A percentile compares a stretch with the other conserved stretches of the same genome.
phyloP scores from a whole-genome alignment of 2,888 invertebrate genomes.

The Molorchus minor region DNA sequence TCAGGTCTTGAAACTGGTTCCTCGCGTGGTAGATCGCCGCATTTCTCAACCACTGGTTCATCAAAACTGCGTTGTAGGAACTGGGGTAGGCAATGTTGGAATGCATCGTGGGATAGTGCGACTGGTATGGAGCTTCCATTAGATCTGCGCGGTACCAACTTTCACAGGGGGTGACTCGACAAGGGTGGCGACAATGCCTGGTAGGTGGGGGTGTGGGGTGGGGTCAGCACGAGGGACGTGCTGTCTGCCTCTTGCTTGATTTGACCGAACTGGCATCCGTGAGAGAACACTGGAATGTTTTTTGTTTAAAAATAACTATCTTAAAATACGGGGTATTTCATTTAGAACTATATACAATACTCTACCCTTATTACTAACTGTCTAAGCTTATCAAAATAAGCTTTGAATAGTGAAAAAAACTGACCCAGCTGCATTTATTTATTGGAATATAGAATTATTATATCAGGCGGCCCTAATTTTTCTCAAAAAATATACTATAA shows the following conservation, averaged over 20 bases:
- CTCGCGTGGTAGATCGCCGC: constrained; percentile 73
- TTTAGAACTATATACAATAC: too few species aligned
- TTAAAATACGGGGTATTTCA: too few species aligned
- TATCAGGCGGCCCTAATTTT: too few species aligned
- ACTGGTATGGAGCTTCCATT: constrained; percentile 47
- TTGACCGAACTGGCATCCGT: constrained; percentile 42
- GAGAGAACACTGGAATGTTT: constrained; percentile 34
- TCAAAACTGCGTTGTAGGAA: constrained; percentile 68
- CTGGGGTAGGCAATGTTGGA: constrained; percentile 32
- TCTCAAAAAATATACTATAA: too few species aligned
- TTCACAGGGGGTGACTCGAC: constrained; percentile 35
- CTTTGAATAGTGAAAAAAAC: too few species aligned
- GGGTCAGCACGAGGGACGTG: constrained; percentile 70
- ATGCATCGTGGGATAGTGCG: constrained; percentile 50
- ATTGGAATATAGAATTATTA: too few species aligned
- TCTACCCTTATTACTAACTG: too few species aligned
- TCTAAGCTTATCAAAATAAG: too few species aligned
- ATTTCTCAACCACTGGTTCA: constrained; percentile 79
- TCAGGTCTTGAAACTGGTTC: constrained; percentile 50
- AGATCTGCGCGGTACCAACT: constrained; percentile 59
- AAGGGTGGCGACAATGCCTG: constrained; percentile 53
- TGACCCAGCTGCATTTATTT: too few species aligned
- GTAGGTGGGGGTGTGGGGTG: constrained; percentile 78
- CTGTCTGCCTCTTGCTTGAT: constrained; percentile 61
- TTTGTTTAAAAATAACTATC: constrained; percentile 13